Evolutionary conservation across 2,888 invertebrate species (phyloP), one percentile per base, ranked within the genome.

Genomic region (Drosophila histrio): DNA sequence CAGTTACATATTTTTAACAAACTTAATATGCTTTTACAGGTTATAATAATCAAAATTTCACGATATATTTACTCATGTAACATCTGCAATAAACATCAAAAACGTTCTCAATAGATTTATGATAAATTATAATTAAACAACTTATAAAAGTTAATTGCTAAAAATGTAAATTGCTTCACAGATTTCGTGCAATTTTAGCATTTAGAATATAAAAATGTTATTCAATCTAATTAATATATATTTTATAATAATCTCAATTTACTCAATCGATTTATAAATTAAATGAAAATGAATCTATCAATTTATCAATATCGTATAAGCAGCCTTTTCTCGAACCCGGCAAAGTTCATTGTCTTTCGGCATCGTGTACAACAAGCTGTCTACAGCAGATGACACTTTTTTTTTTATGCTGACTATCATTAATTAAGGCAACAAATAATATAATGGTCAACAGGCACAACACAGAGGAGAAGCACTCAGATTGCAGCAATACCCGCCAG

Each of bases 341-440:
- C n/a, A 22, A 24, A 65, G 87, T 78, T 87, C 63, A 81, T 75
- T 72, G 75, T 49, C 66, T 67, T 43, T 22, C 26, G 9, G 15
- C 26, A 22, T 19, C 26, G 28, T 41, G 52, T 53, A 60, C 26
- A 60, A 65, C 44, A 36, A 63, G 58, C 60, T 46, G 47, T 21
- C 47, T 34, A 17, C 38, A 34, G 54, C 52, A 41, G 30, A 7
- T 13, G 50, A 13, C 28, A 39, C 13, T 19, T 21, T 34, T 15
- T 21, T 62, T 72, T 68, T 68, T 66, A 13, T 58, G 77, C 66
- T 72, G 76, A 69, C 78, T 58, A n/a, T 72, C 66, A 80, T 84
- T 81, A 78, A 82, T 81, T 72, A 70, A 80, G 47, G 36, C 68
- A 50, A 44, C 72, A 72, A 72, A 78, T 62, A 72, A 59, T 63